Base-by-base conservation (phyloP, 1,140 invertebrate genomes). In the Rhyacophila brunnea region DNA sequence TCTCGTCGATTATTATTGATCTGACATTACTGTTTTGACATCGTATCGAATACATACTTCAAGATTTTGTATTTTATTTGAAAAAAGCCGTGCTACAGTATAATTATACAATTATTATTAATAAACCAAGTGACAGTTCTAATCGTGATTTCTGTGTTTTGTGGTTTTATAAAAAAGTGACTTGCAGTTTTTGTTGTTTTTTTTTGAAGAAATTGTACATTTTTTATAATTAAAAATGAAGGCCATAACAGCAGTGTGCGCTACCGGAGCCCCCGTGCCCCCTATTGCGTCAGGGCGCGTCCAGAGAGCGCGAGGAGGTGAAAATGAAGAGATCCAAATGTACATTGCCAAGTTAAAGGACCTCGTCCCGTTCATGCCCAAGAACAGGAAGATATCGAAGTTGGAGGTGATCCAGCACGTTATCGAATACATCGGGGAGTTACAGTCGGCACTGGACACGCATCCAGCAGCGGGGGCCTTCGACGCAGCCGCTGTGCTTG, bases 381-480 rank as follows among this genome's bases (percentile, higher is more conserved):
- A 90, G 72, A 90, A 91, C 69, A 83, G 91, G 66, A 90, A 92
- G 71, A 81, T 96, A 49, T 92, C 92, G 14, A 96, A 96, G 71
- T 78, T 96, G 72, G 93, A 96, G 77, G 91, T 98, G 40, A 95
- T 97, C 47, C 93, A 96, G 70, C 87, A 95, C 72, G 95, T 97
- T 11, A 98, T 98, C 72, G 94, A 96, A 71, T 98, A 98, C 74
- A 98, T 98, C 67, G 92, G 93, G 71, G 93, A 97, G 76, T 80
- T 98, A 63, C 91, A 96, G 73, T 86, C 87, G 6, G 92, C 93
- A 0, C 77, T 96, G 60, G 93, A 95, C 67, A 85, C 83, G 28
- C 85, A 86, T 72, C 84, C 85, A 2, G 75, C 74, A 2, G 78
- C 79, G n/a, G 82, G 85, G 10, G 82, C 77, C 19, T 80, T 80